Conservation (phyloP, 2,888 invertebrate species). For the Dendrolimus houi region DNA sequence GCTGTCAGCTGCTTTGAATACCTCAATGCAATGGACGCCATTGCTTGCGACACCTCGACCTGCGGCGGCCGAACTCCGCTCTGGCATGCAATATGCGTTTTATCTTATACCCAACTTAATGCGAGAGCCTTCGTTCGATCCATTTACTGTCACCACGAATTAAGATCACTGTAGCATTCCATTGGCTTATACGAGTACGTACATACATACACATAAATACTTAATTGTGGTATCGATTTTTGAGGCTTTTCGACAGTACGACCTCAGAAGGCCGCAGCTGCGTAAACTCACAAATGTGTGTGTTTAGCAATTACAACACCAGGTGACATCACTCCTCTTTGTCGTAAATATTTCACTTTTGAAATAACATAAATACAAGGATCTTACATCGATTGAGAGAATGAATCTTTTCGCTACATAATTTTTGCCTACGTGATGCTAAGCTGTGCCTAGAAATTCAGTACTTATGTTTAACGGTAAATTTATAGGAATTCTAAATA, state of each 20-base stretch:
- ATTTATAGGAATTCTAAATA: conserved; percentile 12
- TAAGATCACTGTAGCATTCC: background rate
- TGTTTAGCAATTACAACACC: conserved; percentile 47
- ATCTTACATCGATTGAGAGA: conserved; percentile 6
- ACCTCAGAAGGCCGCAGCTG: conserved; percentile 70
- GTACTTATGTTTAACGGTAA: conserved; percentile 16
- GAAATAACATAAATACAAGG: conserved; percentile 19
- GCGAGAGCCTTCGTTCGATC: background rate
- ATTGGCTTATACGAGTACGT: background rate
- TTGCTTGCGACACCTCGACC: conserved; percentile 50
- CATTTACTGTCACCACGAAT: background rate
- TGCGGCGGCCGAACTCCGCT: conserved; percentile 38
- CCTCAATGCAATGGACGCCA: conserved; percentile 50
- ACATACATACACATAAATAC: conserved; percentile 4
- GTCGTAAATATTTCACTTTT: conserved; percentile 24
- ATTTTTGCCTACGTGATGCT: too few relatives aligned
- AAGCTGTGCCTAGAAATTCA: background rate
- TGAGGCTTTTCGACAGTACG: conserved; percentile 31
- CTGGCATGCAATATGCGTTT: conserved; percentile 41
- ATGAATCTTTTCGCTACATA: too few relatives aligned
- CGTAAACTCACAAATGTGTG: conserved; percentile 38
- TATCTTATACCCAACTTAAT: conserved; percentile 4
- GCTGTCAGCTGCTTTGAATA: conserved; percentile 44
- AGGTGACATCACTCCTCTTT: conserved; percentile 50
- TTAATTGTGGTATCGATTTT: conserved; percentile 25